phyloP scores from a whole-genome alignment of 2,797 vertebrate genomes.

The Pseudomugil tenellus region DNA sequence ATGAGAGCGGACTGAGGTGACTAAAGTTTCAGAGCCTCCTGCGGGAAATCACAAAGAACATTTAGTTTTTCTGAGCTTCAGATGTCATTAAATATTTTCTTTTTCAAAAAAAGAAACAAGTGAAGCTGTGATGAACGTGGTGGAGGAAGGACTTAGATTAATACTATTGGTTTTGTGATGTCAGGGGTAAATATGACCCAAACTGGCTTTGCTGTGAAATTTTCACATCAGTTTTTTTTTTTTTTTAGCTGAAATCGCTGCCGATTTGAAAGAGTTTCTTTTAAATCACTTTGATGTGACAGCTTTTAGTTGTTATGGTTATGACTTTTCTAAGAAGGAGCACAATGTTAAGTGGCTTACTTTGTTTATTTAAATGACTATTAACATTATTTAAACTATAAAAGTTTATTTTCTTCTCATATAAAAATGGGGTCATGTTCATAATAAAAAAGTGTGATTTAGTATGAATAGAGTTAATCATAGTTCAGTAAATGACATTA shows the following conservation, averaged over 20 bases:
- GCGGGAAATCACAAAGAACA: constrained; percentile 16
- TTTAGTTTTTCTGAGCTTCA: constrained; percentile 15
- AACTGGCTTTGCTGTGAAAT: constrained; percentile 11
- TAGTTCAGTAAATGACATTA: constrained; percentile 39
- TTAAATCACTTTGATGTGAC: constrained; percentile 27
- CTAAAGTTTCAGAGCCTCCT: constrained; percentile 27
- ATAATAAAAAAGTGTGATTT: constrained; percentile 31
- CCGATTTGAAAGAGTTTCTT: neutral
- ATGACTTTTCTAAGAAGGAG: constrained; percentile 17
- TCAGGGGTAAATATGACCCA: constrained; percentile 6
- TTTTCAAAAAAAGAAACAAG: neutral
- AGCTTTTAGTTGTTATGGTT: constrained; percentile 10
- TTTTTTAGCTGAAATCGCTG: neutral
- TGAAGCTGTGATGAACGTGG: neutral
- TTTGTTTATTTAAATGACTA: constrained; percentile 29
- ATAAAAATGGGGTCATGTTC: constrained; percentile 19
- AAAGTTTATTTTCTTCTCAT: neutral
- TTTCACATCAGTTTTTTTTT: neutral
- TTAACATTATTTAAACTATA: neutral
- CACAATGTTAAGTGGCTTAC: constrained; percentile 14
- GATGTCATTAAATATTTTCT: constrained; percentile 33
- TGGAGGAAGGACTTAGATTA: neutral
- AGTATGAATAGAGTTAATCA: constrained; percentile 21
- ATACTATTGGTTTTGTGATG: constrained; percentile 1
- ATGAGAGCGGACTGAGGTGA: neutral